These are phyloP conservation scores for Amaurobius ferox DNA, from an alignment of 2,888 invertebrate species.

Conservation along the genomic window DNA sequence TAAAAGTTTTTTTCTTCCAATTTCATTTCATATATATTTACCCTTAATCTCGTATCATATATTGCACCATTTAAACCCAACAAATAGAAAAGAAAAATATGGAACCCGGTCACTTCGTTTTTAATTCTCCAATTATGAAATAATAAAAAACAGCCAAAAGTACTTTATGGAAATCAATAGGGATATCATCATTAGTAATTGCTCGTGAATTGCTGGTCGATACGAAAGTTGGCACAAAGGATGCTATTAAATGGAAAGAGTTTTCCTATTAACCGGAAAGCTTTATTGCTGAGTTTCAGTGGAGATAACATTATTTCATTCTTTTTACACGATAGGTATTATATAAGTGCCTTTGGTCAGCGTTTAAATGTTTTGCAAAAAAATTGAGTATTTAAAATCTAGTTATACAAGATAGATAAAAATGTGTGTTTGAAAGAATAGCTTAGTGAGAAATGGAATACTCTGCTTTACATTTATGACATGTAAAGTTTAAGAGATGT, in stretches of 20 bases:
- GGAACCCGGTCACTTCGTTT: neutral
- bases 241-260: conserved; percentile 22
- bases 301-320: conserved; percentile 31
- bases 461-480: too few relatives aligned
- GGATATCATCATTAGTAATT: conserved; percentile 55
- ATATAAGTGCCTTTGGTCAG: too few relatives aligned
- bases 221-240: conserved; percentile 44
- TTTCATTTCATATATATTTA: too few relatives aligned
- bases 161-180: conserved; percentile 25
- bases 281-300: conserved; percentile 17
- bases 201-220: conserved; percentile 34
- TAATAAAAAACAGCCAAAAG: conserved; percentile 27
- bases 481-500: too few relatives aligned
- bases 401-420: too few relatives aligned
- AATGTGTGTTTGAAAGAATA: too few relatives aligned
- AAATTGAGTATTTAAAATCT: too few relatives aligned
- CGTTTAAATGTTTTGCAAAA: too few relatives aligned
- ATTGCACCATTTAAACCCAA: neutral
- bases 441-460: too few relatives aligned
- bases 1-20: too few relatives aligned
- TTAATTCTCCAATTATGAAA: neutral
- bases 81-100: neutral
- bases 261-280: conserved; percentile 24
- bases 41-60: too few relatives aligned
- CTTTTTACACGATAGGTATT: too few relatives aligned